Conservation (phyloP, 2,113 vertebrate genomes). For the Dicerorhinus sumatrensis region DNA sequence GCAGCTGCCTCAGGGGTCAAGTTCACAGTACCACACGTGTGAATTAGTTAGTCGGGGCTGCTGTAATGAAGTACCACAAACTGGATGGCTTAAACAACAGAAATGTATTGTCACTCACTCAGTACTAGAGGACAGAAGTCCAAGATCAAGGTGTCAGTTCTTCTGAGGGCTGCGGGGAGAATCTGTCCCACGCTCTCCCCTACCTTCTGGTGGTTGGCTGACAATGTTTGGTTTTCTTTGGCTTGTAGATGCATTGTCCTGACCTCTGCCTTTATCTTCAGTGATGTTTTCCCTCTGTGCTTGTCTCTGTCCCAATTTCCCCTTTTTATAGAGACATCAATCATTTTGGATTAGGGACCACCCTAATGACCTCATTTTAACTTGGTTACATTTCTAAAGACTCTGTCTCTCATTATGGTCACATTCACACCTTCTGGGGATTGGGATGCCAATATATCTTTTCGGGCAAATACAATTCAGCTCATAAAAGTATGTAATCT, state of each 20-base stretch:
- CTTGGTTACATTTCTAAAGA: not conserved
- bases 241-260: not conserved
- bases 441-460: not conserved
- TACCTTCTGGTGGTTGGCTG: not conserved
- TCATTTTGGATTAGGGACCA: not conserved
- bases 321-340: not conserved
- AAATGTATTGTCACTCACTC: not conserved
- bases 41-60: not conserved
- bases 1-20: accelerated
- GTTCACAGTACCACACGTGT: not conserved
- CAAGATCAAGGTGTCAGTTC: not conserved
- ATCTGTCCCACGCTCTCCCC: not conserved
- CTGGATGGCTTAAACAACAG: not conserved
- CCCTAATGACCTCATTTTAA: not conserved
- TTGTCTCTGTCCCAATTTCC: not conserved
- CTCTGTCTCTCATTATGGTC: not conserved
- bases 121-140: not conserved
- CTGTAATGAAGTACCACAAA: not conserved
- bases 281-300: not conserved
- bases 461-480: not conserved
- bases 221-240: accelerated
- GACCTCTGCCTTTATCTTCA: not conserved
- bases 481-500: not conserved
- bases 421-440: not conserved
- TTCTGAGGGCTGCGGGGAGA: not conserved